A percentile compares a stretch with the other conserved stretches of the same genome.
Conservation (phyloP, 2,888 invertebrate species). For the Phasia obesa region DNA sequence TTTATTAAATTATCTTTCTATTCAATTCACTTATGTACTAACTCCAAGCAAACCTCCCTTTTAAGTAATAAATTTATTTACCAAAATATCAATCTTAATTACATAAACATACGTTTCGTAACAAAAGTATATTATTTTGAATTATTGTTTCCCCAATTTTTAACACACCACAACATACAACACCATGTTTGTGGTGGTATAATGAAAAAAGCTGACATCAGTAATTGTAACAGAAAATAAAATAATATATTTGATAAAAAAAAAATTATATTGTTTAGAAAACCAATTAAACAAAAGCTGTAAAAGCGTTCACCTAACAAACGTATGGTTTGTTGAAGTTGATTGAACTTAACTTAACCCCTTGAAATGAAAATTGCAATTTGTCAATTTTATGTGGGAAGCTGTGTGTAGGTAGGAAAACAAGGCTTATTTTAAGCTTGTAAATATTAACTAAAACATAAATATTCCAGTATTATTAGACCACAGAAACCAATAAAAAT, state of each 20-base stretch:
- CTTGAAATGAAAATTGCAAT: conserved; percentile 27
- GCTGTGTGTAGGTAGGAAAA: neutral
- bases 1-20: no score
- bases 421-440: conserved; percentile 16
- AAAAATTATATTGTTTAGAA: conserved; percentile 61
- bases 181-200: conserved; percentile 21
- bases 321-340: conserved; percentile 16
- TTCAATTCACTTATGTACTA: no score
- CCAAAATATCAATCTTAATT: no score
- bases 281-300: conserved; percentile 62
- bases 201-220: conserved; percentile 4
- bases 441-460: conserved; percentile 55
- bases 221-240: conserved; percentile 19
- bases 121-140: conserved; percentile 10
- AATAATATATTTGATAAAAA: conserved; percentile 60
- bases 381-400: conserved; percentile 7
- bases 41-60: no score
- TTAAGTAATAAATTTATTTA: no score
- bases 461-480: conserved; percentile 65
- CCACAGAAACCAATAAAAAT: conserved; percentile 57
- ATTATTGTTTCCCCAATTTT: conserved; percentile 20
- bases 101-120: no score
- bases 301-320: conserved; percentile 11
- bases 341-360: conserved; percentile 50
- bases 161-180: conserved; percentile 29